Evolutionary conservation across 2,797 vertebrate species (phyloP).

Genomic region (Aulostomus chinensis): DNA sequence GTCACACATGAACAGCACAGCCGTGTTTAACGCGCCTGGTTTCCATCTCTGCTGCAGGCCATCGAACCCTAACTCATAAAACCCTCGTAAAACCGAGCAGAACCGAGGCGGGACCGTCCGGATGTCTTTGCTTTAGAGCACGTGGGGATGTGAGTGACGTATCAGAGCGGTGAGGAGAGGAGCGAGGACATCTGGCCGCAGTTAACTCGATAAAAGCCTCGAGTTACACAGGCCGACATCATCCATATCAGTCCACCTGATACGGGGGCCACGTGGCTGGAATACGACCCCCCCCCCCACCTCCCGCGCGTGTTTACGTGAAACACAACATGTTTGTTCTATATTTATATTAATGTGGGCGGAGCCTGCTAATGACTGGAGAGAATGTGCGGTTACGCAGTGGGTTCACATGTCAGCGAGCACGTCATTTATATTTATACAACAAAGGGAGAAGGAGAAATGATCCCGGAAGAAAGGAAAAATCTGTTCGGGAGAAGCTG

Average conservation of each 20-base stretch:
- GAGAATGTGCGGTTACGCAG: conserved; percentile 12
- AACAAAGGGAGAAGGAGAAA: conserved; percentile 72
- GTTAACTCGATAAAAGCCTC: conserved; percentile 22
- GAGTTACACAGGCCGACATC: conserved; percentile 26
- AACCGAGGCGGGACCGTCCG: too few species aligned
- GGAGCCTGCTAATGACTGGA: too few species aligned
- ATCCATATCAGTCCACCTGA: conserved; percentile 51
- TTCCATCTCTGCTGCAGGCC: neutral
- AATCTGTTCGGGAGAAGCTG: conserved; percentile 66
- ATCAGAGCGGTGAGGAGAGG: too few species aligned
- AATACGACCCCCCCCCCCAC: too few species aligned
- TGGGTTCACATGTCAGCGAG: conserved; percentile 26
- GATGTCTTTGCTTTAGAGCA: too few species aligned
- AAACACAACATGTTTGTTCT: conserved; percentile 11
- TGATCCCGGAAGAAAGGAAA: conserved; percentile 52
- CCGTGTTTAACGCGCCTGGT: too few species aligned
- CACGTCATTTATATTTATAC: conserved; percentile 58
- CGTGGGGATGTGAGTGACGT: too few species aligned
- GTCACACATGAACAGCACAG: neutral
- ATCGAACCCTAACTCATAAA: neutral
- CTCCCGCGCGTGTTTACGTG: conserved; percentile 9
- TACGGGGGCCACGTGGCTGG: conserved; percentile 1
- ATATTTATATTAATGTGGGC: neutral
- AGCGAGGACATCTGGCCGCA: conserved; percentile 36
- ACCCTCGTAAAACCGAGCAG: too few species aligned